Conservation (phyloP, 1,140 invertebrate species). For the Philotrypesis tridentata region DNA sequence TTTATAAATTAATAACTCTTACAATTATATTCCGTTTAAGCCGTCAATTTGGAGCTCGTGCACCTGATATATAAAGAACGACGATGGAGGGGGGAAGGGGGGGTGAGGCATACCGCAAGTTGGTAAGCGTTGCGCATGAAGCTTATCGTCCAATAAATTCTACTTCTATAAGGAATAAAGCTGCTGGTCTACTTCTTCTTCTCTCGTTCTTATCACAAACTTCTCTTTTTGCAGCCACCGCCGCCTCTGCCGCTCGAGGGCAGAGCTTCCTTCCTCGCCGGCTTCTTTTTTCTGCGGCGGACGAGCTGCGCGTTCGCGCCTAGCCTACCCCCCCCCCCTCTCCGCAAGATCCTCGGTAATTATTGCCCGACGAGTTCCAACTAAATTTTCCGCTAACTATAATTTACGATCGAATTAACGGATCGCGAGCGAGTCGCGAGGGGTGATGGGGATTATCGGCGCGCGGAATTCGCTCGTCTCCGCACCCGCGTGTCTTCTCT, state of each 20-base stretch:
- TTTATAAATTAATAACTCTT: constrained; percentile 24
- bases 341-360: constrained; percentile 64
- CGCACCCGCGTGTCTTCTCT: neutral
- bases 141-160: constrained; percentile 68
- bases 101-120: constrained; percentile 47
- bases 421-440: constrained; percentile 53
- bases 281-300: neutral
- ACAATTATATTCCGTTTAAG: constrained; percentile 33
- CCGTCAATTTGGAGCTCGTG: constrained; percentile 59
- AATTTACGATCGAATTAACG: constrained; percentile 70
- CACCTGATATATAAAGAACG: constrained; percentile 59
- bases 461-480: no score
- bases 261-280: neutral
- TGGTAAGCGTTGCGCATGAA: constrained; percentile 56
- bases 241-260: neutral
- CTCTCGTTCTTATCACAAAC: constrained; percentile 2
- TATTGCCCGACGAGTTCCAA: constrained; percentile 62
- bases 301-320: constrained; percentile 43
- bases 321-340: no score
- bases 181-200: constrained; percentile 50
- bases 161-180: constrained; percentile 56
- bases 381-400: constrained; percentile 67
- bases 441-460: neutral
- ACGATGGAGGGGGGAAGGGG: no score
- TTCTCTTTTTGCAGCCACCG: neutral